Conservation (phyloP, 2,113 vertebrate genomes). For the Hucho hucho region DNA sequence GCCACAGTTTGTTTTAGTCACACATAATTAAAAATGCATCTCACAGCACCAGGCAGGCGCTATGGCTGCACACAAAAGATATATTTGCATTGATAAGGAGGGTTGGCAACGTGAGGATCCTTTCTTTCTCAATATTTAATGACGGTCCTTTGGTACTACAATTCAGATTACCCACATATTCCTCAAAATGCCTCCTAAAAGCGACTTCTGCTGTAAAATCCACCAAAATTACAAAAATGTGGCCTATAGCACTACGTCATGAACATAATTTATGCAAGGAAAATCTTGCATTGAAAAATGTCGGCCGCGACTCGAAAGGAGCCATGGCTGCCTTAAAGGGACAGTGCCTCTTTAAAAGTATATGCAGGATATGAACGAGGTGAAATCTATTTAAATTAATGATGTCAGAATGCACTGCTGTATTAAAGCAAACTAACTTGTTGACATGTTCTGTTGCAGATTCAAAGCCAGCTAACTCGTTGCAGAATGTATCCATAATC, state of each 20-base stretch:
- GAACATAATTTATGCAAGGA: conserved; percentile 98
- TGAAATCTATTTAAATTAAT: too few relatives aligned
- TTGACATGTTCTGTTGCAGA: too few relatives aligned
- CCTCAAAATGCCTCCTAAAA: conserved; percentile 44
- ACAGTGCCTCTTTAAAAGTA: conserved; percentile 21
- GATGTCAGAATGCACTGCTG: too few relatives aligned
- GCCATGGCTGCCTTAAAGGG: conserved; percentile 79
- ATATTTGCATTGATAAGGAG: conserved; percentile 84
- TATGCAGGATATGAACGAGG: too few relatives aligned
- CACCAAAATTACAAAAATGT: conserved; percentile 77
- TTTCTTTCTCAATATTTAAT: conserved; percentile 76
- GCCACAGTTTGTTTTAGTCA: conserved; percentile 76
- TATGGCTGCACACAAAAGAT: conserved; percentile 79
- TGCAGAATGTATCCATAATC: too few relatives aligned
- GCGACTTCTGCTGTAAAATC: conserved; percentile 63
- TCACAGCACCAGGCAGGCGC: conserved; percentile 79
- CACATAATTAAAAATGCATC: conserved; percentile 84
- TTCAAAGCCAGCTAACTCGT: too few relatives aligned
- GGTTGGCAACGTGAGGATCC: conserved; percentile 64
- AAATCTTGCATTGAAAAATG: conserved; percentile 86
- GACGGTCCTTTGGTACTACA: conserved; percentile 61
- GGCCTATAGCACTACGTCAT: conserved; percentile 95
- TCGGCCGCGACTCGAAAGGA: conserved; percentile 70
- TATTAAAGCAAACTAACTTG: too few relatives aligned
- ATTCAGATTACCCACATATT: conserved; percentile 44